These are phyloP conservation scores for Metaphire vulgaris DNA, from an alignment of 1,140 invertebrate genomes.

Conservation along the genomic window DNA sequence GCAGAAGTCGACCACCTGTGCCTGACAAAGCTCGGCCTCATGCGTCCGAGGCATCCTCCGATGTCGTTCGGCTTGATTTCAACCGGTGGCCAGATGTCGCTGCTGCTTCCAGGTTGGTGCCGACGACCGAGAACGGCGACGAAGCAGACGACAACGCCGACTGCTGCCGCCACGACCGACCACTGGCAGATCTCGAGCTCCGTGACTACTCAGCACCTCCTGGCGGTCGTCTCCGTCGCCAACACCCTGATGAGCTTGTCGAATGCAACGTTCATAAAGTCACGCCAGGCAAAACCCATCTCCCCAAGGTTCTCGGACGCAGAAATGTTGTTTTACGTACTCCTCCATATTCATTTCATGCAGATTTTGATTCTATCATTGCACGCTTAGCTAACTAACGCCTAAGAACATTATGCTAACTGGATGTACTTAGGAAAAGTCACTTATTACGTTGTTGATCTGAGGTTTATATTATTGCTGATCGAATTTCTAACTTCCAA, in stretches of 20 bases:
- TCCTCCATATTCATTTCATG: too few relatives aligned
- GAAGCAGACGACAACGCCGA: not conserved
- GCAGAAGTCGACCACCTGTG: slow-evolving; percentile 86
- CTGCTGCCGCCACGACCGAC: not conserved
- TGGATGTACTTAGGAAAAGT: too few relatives aligned
- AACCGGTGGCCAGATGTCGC: slow-evolving; percentile 79
- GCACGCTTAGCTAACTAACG: too few relatives aligned
- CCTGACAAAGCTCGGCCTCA: slow-evolving; percentile 79
- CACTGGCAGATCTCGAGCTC: slow-evolving; percentile 95
- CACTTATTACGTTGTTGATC: too few relatives aligned
- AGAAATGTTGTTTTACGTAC: slow-evolving; percentile 6
- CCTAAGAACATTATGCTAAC: too few relatives aligned
- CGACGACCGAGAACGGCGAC: slow-evolving; percentile 28
- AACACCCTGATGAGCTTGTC: slow-evolving; percentile 98
- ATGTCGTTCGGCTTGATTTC: slow-evolving; percentile 97
- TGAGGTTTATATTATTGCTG: too few relatives aligned
- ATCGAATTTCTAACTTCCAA: too few relatives aligned
- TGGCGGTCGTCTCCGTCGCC: slow-evolving; percentile 85
- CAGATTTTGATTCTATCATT: too few relatives aligned
- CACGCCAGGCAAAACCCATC: not conserved
- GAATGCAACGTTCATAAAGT: slow-evolving; percentile 73
- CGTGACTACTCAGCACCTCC: slow-evolving; percentile 90
- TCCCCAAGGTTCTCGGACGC: too few relatives aligned
- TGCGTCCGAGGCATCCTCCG: slow-evolving; percentile 84
- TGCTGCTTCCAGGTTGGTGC: slow-evolving; percentile 67